Conservation (phyloP, 2,888 invertebrate genomes). For the Oxystoma pomonae region DNA sequence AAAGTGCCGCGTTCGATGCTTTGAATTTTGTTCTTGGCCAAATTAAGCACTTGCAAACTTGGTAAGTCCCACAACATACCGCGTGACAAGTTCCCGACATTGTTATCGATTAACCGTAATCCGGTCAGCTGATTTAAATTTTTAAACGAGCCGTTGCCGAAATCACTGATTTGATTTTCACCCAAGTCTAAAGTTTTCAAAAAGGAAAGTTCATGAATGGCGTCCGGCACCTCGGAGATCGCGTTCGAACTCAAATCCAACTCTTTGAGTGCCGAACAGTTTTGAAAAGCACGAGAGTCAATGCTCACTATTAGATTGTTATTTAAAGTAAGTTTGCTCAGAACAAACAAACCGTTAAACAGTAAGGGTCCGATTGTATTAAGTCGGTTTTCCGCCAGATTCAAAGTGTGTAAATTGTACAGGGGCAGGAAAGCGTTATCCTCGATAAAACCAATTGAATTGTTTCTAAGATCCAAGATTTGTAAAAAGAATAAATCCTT, state of each 20-base stretch:
- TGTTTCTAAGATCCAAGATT: conserved; percentile 80
- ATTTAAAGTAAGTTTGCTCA: conserved; percentile 79
- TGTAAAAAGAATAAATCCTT: conserved; percentile 83
- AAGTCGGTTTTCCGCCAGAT: conserved; percentile 82
- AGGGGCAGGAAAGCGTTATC: conserved; percentile 83
- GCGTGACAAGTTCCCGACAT: conserved; percentile 76
- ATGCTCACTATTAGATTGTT: conserved; percentile 79
- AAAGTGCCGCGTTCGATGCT: conserved; percentile 82
- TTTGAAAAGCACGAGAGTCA: conserved; percentile 78
- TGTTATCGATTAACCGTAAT: conserved; percentile 84
- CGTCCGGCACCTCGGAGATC: conserved; percentile 75
- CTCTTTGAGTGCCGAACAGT: conserved; percentile 84
- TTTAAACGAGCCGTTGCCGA: conserved; percentile 80
- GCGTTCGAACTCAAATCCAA: conserved; percentile 86
- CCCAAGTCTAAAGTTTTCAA: conserved; percentile 87
- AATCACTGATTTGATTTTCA: conserved; percentile 82
- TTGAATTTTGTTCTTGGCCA: conserved; percentile 85
- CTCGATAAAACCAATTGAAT: conserved; percentile 84
- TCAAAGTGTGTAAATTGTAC: conserved; percentile 84
- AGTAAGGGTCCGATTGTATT: conserved; percentile 76
- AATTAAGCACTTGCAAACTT: conserved; percentile 78
- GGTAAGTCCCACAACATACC: conserved; percentile 87
- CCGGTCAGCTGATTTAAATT: conserved; percentile 84
- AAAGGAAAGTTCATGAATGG: conserved; percentile 74
- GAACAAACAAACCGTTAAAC: conserved; percentile 78